Base-by-base conservation (phyloP, 2,113 vertebrate genomes). In the Kryptolebias marmoratus region DNA sequence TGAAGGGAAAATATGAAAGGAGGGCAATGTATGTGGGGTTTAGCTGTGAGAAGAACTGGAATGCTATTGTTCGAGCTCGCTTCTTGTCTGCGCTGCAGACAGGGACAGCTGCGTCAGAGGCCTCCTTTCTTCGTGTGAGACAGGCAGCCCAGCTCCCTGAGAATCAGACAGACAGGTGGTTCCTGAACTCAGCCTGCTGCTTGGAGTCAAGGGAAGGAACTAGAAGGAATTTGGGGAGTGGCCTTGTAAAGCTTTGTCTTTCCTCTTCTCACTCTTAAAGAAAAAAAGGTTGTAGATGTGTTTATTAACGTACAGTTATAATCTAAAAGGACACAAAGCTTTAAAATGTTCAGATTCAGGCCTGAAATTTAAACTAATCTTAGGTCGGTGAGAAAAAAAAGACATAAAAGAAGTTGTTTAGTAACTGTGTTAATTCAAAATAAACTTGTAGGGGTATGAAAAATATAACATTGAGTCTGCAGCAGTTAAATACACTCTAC, bases 161-260 rank as follows among this genome's bases (percentile, higher is more conserved):
- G 53, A 63, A 18, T 56, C 30, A 69, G 58, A 72, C 72, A 85
- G 79, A 75, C 86, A 91, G 89, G 88, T 90, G 88, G 77, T 68
- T 81, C 56, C 56, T 79, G 68, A 82, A 56, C 74, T 80, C 70
- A 18, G 81, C 70, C 81, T 83, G 80, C 70, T 72, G 80, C 68
- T 72, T 57, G 64, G 69, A 87, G 74, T 79, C 77, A 57, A 64
- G 71, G 76, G 77, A 87, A 91, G 86, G 84, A 90, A 90, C 80
- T 65, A 52, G 68, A 73, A 91, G 79, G 85, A 87, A 88, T 92
- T 89, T 64, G 36, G 87, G 90, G 90, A 86, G 90, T 87, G 82
- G 77, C 49, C 2, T 75, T 84, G 83, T 45, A 60, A 88, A 86
- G 81, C 81, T 91, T 93, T 88, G 90, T 81, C 75, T 85, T 82